Percentiles rank a stretch among this genome's conserved stretches.
These are phyloP conservation scores for Itoplectis maculator DNA, from an alignment of 2,888 invertebrate species.

Conservation along the genomic window DNA sequence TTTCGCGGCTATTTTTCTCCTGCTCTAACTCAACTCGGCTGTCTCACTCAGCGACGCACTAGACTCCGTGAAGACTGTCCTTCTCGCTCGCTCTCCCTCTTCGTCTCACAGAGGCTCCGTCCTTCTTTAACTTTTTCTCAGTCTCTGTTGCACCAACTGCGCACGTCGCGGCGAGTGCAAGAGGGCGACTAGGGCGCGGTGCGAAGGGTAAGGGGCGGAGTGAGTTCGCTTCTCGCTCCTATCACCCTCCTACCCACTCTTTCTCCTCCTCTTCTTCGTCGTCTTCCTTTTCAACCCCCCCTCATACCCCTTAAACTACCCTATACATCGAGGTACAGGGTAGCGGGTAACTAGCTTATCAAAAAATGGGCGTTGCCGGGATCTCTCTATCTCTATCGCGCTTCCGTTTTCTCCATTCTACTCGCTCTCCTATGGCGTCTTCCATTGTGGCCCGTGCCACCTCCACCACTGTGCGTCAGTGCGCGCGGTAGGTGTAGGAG, in stretches of 20 bases:
- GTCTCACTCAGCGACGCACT: constrained; percentile 8
- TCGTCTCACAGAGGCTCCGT: constrained; percentile 19
- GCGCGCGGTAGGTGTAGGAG: constrained; percentile 39
- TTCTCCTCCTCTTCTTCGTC: constrained; percentile 66
- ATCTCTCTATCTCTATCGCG: constrained; percentile 77
- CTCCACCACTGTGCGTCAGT: constrained; percentile 73
- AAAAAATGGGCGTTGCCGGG: constrained; percentile 85
- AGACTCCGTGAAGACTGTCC: constrained; percentile 27
- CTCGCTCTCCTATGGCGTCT: constrained; percentile 72
- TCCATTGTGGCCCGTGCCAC: constrained; percentile 80
- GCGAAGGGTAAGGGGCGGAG: constrained; percentile 50
- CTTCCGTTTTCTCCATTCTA: constrained; percentile 65
- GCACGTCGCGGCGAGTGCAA: constrained; percentile 64
- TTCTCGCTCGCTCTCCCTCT: constrained; percentile 43
- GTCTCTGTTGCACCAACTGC: constrained; percentile 67
- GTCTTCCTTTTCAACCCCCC: constrained; percentile 61
- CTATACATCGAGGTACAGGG: constrained; percentile 74
- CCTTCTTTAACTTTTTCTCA: constrained; percentile 41
- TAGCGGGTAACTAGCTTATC: constrained; percentile 84
- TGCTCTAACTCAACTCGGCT: constrained; percentile 55
- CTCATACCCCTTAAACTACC: constrained; percentile 63
- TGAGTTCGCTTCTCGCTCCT: constrained; percentile 52
- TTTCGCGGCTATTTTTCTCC: constrained; percentile 59
- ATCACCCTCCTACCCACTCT: constrained; percentile 68
- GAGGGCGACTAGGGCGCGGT: constrained; percentile 65